Base-by-base conservation (phyloP, 2,888 invertebrate species). In the Dryobotodes eremita region DNA sequence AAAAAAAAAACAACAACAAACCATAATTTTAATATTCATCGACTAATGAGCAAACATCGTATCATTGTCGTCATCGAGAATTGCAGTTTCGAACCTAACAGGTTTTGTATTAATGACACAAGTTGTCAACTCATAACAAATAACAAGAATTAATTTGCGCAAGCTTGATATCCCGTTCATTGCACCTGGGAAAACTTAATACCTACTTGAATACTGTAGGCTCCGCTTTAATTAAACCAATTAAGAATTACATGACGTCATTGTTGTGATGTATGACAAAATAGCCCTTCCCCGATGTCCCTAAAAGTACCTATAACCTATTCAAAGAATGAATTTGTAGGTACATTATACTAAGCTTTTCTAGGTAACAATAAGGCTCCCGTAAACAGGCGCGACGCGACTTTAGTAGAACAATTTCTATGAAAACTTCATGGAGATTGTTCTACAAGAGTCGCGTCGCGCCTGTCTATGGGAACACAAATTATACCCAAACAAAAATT, bases 141-240 rank as follows among this genome's bases (percentile, higher is more conserved):
- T 15, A 53, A 53, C 46, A 62, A 79, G 7, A 64, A 72, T 26
- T 11, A 10, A 42, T 26, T 46, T 26, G 42, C 69, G 69, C n/a
- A 73, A 65, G 31, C 20, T 20, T 26, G 13, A n/a, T 50, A 36
- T 2, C 23, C 15, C 36, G 53, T 61, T 68, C 31, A 42, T 75
- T 75, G 57, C 50, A 62, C 15, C 61, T 50, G 80, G 61, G 15
- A 80, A 80, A 62, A 62, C 74, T 55, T n/a, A 20, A 48, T 57
- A n/a, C 13, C n/a, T 8, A 59, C 42, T 8, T 46, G 10, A 10
- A 6, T 2, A 36, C 23, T 42, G 42, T 42, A 42, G 50, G 23
- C 11, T 15, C 42, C 6, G 20, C 15, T n/a, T 57, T 75, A 36
- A 59, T 64, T 62, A 0, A 72, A 55, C 62, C 53, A 15, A 75